Conservation (phyloP, 1,140 invertebrate species). For the Cotesia chilonis region DNA sequence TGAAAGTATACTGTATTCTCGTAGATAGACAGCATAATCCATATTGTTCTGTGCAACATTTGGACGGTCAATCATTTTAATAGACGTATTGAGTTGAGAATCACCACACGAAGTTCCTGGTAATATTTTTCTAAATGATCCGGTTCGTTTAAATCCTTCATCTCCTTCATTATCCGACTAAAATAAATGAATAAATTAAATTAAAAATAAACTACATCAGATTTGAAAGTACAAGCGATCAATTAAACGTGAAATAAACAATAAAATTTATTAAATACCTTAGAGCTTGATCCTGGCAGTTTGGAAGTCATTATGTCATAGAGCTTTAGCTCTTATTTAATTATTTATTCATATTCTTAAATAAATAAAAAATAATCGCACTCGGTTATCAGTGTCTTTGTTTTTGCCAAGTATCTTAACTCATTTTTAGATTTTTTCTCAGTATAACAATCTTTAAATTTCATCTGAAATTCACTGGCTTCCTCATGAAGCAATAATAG, state of each 20-base stretch:
- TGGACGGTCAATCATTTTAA: slow-evolving; percentile 68
- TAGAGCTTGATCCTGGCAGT: slow-evolving; percentile 3
- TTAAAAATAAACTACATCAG: neutral
- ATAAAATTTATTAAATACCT: slow-evolving; percentile 6
- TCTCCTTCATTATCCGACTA: slow-evolving; percentile 53
- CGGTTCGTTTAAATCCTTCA: slow-evolving; percentile 60
- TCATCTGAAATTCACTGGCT: too few relatives aligned
- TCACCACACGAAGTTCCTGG: slow-evolving; percentile 65
- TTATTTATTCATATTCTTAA: slow-evolving; percentile 3
- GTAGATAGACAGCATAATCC: slow-evolving; percentile 68
- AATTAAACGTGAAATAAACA: neutral
- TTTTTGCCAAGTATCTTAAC: too few relatives aligned
- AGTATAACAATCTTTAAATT: too few relatives aligned
- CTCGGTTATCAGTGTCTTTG: too few relatives aligned
- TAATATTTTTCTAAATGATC: slow-evolving; percentile 66
- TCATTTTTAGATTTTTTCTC: too few relatives aligned
- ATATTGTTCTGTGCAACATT: slow-evolving; percentile 63
- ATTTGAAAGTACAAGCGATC: too few relatives aligned
- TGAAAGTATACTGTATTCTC: slow-evolving; percentile 80
- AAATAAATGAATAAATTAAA: slow-evolving; percentile 23
- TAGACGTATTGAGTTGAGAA: slow-evolving; percentile 67
- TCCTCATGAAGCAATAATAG: too few relatives aligned
- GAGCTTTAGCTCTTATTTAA: neutral
- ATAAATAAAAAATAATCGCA: too few relatives aligned
- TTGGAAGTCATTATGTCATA: neutral